Base-by-base conservation (phyloP, 1,140 invertebrate genomes). In the Tetragonula clypearis region DNA sequence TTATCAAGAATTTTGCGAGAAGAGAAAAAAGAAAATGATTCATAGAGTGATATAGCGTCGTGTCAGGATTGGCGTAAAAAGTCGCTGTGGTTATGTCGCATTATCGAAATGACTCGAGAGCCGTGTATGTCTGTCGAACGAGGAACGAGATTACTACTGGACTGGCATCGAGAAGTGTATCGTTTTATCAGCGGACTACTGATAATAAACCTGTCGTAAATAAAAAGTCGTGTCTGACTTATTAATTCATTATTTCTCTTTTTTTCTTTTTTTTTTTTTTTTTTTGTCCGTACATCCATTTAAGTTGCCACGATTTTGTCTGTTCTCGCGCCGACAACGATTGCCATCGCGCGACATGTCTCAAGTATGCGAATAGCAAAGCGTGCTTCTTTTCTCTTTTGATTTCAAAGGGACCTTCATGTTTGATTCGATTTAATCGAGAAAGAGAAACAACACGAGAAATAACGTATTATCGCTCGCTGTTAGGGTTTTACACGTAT, bases 21-120 rank as follows among this genome's bases (percentile, higher is more conserved):
- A 74, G 49, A 9, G 19, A 4, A 35, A 35, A 35, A 35, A 35
- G 3, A 35, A 3, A 35, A 35, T 35, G 35, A 35, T 35, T 30
- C 30, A 30, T 30, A 30, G 30, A 30, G 30, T 30, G 30, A 5
- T 19, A 30, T 14, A 41, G 55, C 19, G 17, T 62, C 75, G 17
- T 72, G 17, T 72, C 35, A 35, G 71, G 75, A 41, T 81, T 79
- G 72, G n/a, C 79, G 74, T 65, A 26, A 66, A 66, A 49, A 30
- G 41, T 72, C 60, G 88, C 87, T 88, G 88, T 69, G 85, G 12
- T 90, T 90, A 86, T 89, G 88, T 87, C 85, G 69, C 88, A 79
- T 88, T 90, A 81, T 85, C 65, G 65, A 56, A 60, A 83, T 78
- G 56, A 88, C 82, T 89, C 82, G 79, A 84, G 81, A 84, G 81